A percentile compares a stretch with the other conserved stretches of the same genome.
Evolutionary conservation across 2,113 vertebrate genomes (phyloP).

Genomic region (Turdus rufiventris): DNA sequence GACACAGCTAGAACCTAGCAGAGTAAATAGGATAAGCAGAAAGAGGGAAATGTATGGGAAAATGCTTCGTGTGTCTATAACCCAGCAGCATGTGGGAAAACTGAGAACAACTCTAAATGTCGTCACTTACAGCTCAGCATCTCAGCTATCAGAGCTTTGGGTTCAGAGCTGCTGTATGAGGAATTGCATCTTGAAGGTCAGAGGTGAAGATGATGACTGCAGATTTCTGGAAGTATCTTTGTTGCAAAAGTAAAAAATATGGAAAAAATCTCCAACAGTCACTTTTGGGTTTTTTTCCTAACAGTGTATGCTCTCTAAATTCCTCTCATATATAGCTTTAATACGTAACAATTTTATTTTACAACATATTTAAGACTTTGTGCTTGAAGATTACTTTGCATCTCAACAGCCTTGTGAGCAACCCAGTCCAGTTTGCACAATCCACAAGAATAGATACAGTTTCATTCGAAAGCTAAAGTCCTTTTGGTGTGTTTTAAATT

Average conservation of each 20-base stretch:
- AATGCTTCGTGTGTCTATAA: not conserved
- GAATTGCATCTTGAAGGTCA: not conserved
- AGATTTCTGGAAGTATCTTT: not conserved
- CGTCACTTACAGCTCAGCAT: not conserved
- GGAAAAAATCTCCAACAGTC: accelerated
- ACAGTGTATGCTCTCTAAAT: not conserved
- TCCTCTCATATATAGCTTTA: not conserved
- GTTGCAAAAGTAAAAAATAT: not conserved
- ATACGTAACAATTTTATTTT: not conserved
- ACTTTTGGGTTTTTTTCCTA: not conserved
- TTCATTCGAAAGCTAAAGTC: not conserved
- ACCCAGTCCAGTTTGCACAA: not conserved
- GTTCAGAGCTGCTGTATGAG: not conserved
- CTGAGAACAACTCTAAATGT: not conserved
- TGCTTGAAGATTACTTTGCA: not conserved
- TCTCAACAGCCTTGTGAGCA: not conserved
- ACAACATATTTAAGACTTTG: not conserved
- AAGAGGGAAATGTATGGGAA: not conserved
- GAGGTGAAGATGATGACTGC: not conserved
- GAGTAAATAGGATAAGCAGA: not conserved
- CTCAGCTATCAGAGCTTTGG: not conserved
- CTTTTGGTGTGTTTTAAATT: not conserved
- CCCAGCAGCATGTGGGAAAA: not conserved
- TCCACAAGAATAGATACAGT: not conserved
- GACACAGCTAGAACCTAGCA: not conserved